phyloP scores from a whole-genome alignment of 2,113 vertebrate species.

The Oenanthe oenanthe region DNA sequence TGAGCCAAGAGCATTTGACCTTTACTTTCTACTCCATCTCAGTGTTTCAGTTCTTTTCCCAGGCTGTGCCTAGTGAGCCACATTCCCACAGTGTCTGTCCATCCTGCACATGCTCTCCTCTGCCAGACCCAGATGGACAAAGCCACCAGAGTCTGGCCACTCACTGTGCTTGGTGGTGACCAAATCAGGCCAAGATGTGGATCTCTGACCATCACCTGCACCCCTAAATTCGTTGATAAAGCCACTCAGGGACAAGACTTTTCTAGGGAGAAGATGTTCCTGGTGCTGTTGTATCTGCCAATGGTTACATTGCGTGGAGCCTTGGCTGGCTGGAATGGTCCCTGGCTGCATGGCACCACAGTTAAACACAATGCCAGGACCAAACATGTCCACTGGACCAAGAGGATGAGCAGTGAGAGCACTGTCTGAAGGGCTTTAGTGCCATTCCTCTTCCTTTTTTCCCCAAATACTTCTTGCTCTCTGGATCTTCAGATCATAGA shows the following conservation, averaged over 20 bases:
- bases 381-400: background rate
- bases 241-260: background rate
- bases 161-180: background rate
- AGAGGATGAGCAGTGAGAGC: background rate
- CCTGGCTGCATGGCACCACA: background rate
- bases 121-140: background rate
- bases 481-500: rapidly evolving
- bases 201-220: background rate
- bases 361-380: background rate
- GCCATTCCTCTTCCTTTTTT: background rate
- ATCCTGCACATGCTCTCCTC: rapidly evolving
- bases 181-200: background rate
- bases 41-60: background rate
- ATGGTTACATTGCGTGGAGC: background rate
- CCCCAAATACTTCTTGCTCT: background rate
- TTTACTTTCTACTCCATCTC: background rate
- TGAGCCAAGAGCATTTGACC: background rate
- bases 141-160: rapidly evolving
- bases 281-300: background rate
- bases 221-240: background rate
- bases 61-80: background rate
- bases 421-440: background rate
- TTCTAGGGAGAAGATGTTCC: background rate
- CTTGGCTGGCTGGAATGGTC: no score
- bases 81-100: background rate